Evolutionary conservation across 2,113 vertebrate species (phyloP).

Genomic region (Tyto alba): DNA sequence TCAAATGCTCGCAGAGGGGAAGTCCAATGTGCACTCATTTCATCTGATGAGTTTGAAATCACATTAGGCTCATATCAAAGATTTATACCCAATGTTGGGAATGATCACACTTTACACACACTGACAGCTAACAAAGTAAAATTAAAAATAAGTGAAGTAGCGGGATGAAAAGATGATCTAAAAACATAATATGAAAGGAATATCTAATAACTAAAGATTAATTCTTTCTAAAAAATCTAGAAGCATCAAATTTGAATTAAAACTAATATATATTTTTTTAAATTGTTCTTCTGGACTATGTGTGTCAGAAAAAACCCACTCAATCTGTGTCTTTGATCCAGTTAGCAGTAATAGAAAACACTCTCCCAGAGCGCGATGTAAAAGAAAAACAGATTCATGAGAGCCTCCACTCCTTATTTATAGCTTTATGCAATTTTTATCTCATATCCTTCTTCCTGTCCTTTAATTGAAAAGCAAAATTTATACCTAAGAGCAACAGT

Average conservation of each 20-base stretch:
- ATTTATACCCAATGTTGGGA: not conserved
- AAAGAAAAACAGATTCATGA: not conserved
- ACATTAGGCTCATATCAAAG: slow-evolving; percentile 7
- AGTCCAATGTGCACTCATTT: slow-evolving; percentile 31
- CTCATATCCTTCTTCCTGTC: not conserved
- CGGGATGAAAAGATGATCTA: not conserved
- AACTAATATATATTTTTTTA: not conserved
- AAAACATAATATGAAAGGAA: not conserved
- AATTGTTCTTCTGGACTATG: not conserved
- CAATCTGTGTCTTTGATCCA: not conserved
- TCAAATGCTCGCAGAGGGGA: slow-evolving; percentile 42
- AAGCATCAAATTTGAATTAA: not conserved
- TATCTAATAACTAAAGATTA: not conserved
- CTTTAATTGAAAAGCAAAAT: slow-evolving; percentile 4
- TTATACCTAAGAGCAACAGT: slow-evolving; percentile 20
- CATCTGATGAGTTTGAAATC: slow-evolving; percentile 25
- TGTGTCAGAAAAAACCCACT: not conserved
- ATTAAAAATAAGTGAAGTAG: not conserved
- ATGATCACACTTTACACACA: not conserved
- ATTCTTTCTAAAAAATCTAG: not conserved
- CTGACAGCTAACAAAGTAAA: slow-evolving; percentile 1
- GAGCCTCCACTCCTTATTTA: not conserved
- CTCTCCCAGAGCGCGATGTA: not conserved
- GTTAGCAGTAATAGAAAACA: not conserved
- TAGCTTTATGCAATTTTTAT: slow-evolving; percentile 41